Evolutionary conservation across 2,113 vertebrate genomes (phyloP).

Genomic region (Sterna hirundo): DNA sequence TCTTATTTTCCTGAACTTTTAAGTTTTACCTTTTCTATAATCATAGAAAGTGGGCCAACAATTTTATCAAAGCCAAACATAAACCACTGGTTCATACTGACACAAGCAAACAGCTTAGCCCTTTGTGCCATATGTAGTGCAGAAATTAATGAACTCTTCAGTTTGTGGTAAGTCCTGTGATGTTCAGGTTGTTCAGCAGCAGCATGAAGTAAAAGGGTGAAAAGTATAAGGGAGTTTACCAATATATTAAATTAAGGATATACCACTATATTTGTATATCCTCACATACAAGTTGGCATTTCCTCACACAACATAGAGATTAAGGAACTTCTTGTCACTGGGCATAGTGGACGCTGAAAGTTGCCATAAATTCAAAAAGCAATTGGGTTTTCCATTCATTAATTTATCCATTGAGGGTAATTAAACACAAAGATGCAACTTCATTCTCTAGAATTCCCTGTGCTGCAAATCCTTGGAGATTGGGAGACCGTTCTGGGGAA

Average conservation of each 20-base stretch:
- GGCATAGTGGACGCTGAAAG: not conserved
- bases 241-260: not conserved
- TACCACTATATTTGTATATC: not conserved
- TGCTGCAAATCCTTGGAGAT: not conserved
- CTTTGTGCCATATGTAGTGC: not conserved
- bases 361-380: not conserved
- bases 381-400: not conserved
- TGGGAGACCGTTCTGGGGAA: not conserved
- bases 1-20: not conserved
- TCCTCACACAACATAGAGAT: not conserved
- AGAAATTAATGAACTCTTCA: not conserved
- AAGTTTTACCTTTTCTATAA: not conserved
- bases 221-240: not conserved
- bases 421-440: not conserved
- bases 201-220: not conserved
- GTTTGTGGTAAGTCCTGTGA: not conserved
- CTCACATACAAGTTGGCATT: not conserved
- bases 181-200: not conserved
- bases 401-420: not conserved
- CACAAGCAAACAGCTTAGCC: not conserved
- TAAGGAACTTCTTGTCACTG: not conserved
- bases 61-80: not conserved
- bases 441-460: not conserved
- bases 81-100: not conserved
- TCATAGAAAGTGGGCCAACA: not conserved